Conservation (phyloP, 2,888 invertebrate species). For the Nezara viridula region DNA sequence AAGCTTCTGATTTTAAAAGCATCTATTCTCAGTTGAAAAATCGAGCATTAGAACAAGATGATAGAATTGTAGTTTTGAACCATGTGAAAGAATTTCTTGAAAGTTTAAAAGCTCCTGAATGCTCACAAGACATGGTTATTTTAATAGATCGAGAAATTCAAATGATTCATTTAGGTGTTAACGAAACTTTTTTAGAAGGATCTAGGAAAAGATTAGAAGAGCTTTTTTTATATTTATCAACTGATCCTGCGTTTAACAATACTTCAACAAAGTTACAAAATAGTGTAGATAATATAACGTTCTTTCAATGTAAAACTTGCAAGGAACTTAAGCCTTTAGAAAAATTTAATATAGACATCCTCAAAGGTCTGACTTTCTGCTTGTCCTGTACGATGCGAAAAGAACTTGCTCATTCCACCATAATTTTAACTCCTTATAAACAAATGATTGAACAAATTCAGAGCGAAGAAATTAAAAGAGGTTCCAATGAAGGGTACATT, state of each 20-base stretch:
- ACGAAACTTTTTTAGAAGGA: conserved; percentile 38
- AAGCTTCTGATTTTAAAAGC: conserved; percentile 36
- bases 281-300: neutral
- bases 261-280: neutral
- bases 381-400: conserved; percentile 26
- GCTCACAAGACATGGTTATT: conserved; percentile 39
- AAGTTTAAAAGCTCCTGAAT: conserved; percentile 51
- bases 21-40: conserved; percentile 16
- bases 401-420: conserved; percentile 39
- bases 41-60: conserved; percentile 16
- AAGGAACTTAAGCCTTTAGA: conserved; percentile 42
- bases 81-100: conserved; percentile 47
- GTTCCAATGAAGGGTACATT: neutral
- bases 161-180: conserved; percentile 54
- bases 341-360: conserved; percentile 50
- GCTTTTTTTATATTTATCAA: conserved; percentile 47
- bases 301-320: conserved; percentile 51
- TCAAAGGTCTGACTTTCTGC: conserved; percentile 40
- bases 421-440: conserved; percentile 48
- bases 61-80: conserved; percentile 51
- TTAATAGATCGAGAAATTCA: conserved; percentile 52
- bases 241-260: conserved; percentile 48
- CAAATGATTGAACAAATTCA: conserved; percentile 23
- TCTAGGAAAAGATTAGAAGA: conserved; percentile 56
- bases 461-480: neutral